Base-by-base conservation (phyloP, 1,140 invertebrate genomes). In the Bombus sylvicola region DNA sequence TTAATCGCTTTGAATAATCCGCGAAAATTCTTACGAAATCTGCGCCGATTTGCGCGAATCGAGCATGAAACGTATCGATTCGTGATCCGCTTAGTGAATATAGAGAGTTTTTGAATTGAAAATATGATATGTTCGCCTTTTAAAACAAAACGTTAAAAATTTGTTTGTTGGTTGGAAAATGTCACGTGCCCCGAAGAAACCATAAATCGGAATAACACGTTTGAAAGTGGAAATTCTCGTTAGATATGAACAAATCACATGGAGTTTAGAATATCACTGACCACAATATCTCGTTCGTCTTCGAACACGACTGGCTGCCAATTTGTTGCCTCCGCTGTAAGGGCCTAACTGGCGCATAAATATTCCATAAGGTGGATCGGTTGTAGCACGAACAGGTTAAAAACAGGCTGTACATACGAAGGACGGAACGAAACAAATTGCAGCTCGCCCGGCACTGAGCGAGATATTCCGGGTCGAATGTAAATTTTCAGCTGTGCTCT, bases 371-470 rank as follows among this genome's bases (percentile, higher is more conserved):
- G n/a, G 59, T 66, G 41, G 43, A 53, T 69, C 83, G 37, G 37
- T 62, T 37, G 66, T 47, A 43, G 25, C 39, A 25, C 62, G 72
- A 80, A 86, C 84, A 79, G 83, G 77, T 89, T 89, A 89, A 87
- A 81, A 87, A 77, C 79, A 80, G 62, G 31, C 53, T 47, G 43
- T 73, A 81, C 83, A 91, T 66, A 86, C 81, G 71, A 22, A 22
- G 75, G 81, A 87, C 83, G 64, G 77, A 90, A 91, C 90, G 86
- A 90, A 91, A 91, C 87, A 89, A 92, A 92, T 92, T 88, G 85
- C 86, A 73, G 84, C 81, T 80, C 69, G 74, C 59, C 68, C 81
- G 75, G 68, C 76, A 74, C 88, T 77, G 76, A 76, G 87, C 87
- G 86, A 89, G 87, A 90, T 92, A 92, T 92, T 91, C 84, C 82